These are phyloP conservation scores for Ostrea denselamellosa DNA, from an alignment of 1,140 invertebrate genomes.

Conservation along the genomic window DNA sequence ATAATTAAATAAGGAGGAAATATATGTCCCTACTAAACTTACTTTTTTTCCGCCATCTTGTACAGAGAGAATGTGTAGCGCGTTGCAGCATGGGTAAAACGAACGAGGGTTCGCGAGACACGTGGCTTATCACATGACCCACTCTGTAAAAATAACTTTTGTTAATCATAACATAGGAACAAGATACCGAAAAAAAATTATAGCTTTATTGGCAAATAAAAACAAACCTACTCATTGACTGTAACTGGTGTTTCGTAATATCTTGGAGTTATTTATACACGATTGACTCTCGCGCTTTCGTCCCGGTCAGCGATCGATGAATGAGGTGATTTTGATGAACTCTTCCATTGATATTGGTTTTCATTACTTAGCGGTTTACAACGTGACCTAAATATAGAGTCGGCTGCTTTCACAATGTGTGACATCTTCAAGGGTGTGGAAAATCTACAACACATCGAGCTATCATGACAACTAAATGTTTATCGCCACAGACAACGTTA, in stretches of 20 bases:
- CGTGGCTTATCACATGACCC: conserved; percentile 47
- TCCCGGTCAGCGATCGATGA: neutral
- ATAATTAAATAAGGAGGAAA: conserved; percentile 56
- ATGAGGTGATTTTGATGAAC: neutral
- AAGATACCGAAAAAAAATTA: conserved; percentile 10
- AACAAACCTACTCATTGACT: neutral
- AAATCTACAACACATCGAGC: neutral
- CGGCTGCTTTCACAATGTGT: conserved; percentile 12
- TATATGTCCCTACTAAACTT: conserved; percentile 54
- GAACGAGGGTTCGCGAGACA: neutral
- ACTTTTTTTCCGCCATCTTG: conserved; percentile 59
- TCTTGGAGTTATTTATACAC: neutral
- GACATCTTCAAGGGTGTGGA: conserved; percentile 26
- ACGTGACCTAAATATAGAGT: conserved; percentile 16
- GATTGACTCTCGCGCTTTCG: neutral
- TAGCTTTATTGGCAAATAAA: conserved; percentile 15
- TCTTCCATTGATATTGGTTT: conserved; percentile 13
- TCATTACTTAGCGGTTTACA: neutral
- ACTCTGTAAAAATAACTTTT: neutral
- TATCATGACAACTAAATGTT: no score
- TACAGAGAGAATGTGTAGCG: conserved; percentile 53
- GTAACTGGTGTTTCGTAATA: neutral
- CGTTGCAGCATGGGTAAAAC: conserved; percentile 54
- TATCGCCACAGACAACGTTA: neutral
- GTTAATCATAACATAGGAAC: conserved; percentile 29